phyloP scores from a whole-genome alignment of 2,888 invertebrate genomes.

The Mimas tiliae region DNA sequence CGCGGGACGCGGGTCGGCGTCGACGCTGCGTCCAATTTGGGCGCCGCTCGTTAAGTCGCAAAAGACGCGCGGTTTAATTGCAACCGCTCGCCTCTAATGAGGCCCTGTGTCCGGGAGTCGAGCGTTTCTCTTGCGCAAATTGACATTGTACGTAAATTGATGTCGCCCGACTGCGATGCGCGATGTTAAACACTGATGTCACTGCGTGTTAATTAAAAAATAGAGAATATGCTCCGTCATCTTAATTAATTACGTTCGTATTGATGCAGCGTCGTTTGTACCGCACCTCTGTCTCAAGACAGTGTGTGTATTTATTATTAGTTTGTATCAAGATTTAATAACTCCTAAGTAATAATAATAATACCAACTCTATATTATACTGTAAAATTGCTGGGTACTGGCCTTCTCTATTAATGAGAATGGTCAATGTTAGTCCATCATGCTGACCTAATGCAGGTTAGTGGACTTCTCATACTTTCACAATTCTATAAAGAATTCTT shows the following conservation, averaged over 20 bases:
- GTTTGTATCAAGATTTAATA: not conserved
- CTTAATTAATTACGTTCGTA: conserved; percentile 21
- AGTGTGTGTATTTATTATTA: not conserved
- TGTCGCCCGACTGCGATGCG: conserved; percentile 58
- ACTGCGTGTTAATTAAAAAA: conserved; percentile 27
- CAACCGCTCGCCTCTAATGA: conserved; percentile 81
- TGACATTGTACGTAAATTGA: conserved; percentile 81
- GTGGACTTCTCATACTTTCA: too few species aligned
- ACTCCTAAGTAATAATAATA: too few species aligned
- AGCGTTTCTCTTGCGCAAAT: conserved; percentile 71
- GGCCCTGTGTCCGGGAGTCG: conserved; percentile 70
- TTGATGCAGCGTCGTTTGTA: not conserved
- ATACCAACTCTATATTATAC: too few species aligned
- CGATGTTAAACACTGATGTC: conserved; percentile 28
- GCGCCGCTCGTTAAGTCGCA: conserved; percentile 79
- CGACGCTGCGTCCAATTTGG: conserved; percentile 70
- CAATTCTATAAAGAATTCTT: too few species aligned
- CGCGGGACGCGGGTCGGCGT: conserved; percentile 4
- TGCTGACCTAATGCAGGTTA: too few species aligned
- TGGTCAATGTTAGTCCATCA: too few species aligned
- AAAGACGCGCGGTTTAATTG: conserved; percentile 83
- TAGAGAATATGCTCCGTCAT: conserved; percentile 23
- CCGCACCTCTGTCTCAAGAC: not conserved
- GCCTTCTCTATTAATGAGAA: too few species aligned
- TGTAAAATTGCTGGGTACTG: too few species aligned